Percentiles rank a stretch among this genome's conserved stretches.
Conservation (phyloP, 2,888 invertebrate species). For the Entomobrya multifasciata region DNA sequence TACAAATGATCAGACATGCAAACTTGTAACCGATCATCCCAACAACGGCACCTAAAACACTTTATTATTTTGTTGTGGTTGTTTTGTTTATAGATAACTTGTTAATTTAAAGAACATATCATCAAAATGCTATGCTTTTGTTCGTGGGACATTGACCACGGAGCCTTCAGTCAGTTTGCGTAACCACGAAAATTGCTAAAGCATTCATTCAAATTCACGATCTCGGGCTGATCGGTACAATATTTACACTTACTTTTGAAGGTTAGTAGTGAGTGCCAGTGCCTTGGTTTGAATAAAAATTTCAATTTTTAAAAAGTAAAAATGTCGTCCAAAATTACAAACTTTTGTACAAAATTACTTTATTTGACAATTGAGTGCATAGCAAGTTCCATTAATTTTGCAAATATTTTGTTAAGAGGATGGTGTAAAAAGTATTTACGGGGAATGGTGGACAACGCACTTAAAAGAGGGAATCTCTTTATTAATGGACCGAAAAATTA, state of each 20-base stretch:
- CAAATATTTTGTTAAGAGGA: neutral
- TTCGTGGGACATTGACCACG: neutral
- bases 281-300: neutral
- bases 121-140: neutral
- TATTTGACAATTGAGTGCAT: slow-evolving; percentile 32
- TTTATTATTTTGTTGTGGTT: neutral
- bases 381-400: slow-evolving; percentile 37
- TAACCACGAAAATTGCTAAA: too few relatives aligned
- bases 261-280: too few relatives aligned
- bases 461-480: slow-evolving; percentile 53
- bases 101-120: neutral
- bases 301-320: too few relatives aligned
- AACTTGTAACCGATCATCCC: too few relatives aligned
- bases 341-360: slow-evolving; percentile 26
- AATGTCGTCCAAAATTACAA: slow-evolving; percentile 54
- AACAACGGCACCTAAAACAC: neutral
- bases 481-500: slow-evolving; percentile 64
- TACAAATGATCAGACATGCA: too few relatives aligned
- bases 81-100: neutral
- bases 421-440: slow-evolving; percentile 46
- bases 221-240: neutral
- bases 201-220: too few relatives aligned
- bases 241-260: too few relatives aligned
- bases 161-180: neutral
- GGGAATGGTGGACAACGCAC: slow-evolving; percentile 50